A percentile compares a stretch with the other conserved stretches of the same genome.
phyloP scores from a whole-genome alignment of 2,888 invertebrate genomes.

The Labia minor region DNA sequence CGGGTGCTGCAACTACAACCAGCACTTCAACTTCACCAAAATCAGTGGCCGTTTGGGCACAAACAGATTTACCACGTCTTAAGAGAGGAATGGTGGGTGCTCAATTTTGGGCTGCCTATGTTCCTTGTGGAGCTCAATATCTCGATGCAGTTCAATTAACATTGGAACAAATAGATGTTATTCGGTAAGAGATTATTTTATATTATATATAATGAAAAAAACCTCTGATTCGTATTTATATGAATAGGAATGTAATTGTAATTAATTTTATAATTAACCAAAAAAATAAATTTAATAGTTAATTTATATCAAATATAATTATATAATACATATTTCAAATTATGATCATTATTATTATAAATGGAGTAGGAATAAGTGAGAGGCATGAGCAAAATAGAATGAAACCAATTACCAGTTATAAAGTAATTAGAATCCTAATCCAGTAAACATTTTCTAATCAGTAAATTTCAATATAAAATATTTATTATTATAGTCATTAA shows the following conservation, averaged over 20 bases:
- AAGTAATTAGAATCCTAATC: too few relatives aligned
- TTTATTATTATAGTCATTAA: too few relatives aligned
- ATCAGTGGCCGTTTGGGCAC: slow-evolving; percentile 46
- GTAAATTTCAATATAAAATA: too few relatives aligned
- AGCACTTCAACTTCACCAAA: not conserved
- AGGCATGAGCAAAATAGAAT: too few relatives aligned
- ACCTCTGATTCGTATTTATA: not conserved
- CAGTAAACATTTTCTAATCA: too few relatives aligned
- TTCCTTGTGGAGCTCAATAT: slow-evolving; percentile 51
- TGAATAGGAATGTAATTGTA: not conserved
- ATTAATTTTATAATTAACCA: too few relatives aligned
- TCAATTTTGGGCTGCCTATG: slow-evolving; percentile 55
- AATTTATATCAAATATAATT: too few relatives aligned
- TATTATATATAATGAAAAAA: not conserved
- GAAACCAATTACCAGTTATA: too few relatives aligned
- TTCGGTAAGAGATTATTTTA: slow-evolving; percentile 33
- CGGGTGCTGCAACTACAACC: not conserved
- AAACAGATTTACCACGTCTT: slow-evolving; percentile 63
- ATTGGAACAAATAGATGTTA: slow-evolving; percentile 55
- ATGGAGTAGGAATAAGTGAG: too few relatives aligned
- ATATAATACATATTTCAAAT: too few relatives aligned
- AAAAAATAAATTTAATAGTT: too few relatives aligned
- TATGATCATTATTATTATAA: too few relatives aligned
- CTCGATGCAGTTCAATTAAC: slow-evolving; percentile 56
- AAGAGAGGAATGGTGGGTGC: slow-evolving; percentile 65